Conservation (phyloP, 2,888 invertebrate species). For the Acronicta alni region DNA sequence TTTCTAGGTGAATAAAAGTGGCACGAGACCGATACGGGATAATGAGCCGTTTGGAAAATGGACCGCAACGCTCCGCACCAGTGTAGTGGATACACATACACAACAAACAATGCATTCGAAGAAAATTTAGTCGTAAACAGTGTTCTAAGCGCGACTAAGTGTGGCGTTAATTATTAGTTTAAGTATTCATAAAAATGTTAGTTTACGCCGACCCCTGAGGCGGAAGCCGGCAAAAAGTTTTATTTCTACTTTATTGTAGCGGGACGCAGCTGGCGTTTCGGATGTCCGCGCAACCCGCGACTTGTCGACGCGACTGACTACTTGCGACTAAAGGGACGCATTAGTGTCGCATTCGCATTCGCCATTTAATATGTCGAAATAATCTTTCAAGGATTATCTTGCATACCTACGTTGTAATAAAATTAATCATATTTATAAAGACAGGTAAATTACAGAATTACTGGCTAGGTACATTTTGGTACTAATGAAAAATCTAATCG, state of each 20-base stretch:
- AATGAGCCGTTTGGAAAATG: constrained; percentile 73
- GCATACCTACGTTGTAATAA: too few relatives aligned
- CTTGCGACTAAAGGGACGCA: constrained; percentile 14
- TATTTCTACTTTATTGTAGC: constrained; percentile 69
- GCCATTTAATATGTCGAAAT: too few relatives aligned
- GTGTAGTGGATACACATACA: constrained; percentile 67
- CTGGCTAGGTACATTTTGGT: too few relatives aligned
- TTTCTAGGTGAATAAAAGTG: constrained; percentile 63
- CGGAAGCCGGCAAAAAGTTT: constrained; percentile 69
- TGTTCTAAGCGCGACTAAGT: constrained; percentile 79
- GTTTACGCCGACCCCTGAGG: constrained; percentile 63
- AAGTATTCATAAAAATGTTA: constrained; percentile 79
- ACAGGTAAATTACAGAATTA: too few relatives aligned
- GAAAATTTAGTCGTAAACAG: constrained; percentile 78
- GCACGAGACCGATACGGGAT: constrained; percentile 74
- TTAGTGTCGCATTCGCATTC: too few relatives aligned
- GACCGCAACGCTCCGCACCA: constrained; percentile 70
- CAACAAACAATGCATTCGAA: constrained; percentile 76
- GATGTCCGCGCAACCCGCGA: constrained; percentile 52
- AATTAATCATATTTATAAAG: too few relatives aligned
- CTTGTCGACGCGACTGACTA: constrained; percentile 25
- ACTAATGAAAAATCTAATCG: neutral
- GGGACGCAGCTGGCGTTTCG: constrained; percentile 71
- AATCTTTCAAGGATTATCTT: too few relatives aligned
- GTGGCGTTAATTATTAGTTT: constrained; percentile 83